These are phyloP conservation scores for Myotis brandtii DNA, from an alignment of 2,113 vertebrate genomes.

Conservation along the genomic window DNA sequence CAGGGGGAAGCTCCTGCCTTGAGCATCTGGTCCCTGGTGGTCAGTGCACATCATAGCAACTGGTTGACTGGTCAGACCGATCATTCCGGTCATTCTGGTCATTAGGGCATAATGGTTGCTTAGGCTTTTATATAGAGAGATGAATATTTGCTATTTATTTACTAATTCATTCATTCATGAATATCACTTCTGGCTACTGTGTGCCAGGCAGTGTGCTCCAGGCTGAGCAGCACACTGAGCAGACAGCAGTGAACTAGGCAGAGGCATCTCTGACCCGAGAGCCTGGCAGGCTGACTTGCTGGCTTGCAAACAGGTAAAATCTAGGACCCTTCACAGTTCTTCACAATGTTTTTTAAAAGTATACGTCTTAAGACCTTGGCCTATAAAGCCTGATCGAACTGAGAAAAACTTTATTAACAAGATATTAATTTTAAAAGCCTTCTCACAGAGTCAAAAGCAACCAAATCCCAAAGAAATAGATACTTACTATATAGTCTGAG, in stretches of 20 bases:
- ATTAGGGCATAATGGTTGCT: no score
- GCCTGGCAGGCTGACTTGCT: not conserved
- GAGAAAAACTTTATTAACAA: not conserved
- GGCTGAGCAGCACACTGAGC: not conserved
- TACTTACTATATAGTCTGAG: not conserved
- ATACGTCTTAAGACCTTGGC: not conserved
- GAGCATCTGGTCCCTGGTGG: no score
- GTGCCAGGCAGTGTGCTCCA: not conserved
- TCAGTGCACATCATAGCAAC: no score
- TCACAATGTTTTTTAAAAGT: not conserved
- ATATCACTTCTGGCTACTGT: not conserved
- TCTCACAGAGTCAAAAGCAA: not conserved
- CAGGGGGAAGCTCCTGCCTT: no score
- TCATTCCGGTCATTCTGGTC: no score
- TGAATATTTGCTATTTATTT: not conserved
- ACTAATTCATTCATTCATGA: not conserved
- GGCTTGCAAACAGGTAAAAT: not conserved
- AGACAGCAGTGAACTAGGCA: not conserved
- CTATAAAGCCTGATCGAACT: not conserved
- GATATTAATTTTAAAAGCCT: not conserved
- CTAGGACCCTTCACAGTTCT: not conserved
- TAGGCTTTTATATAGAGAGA: no score
- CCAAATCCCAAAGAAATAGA: not conserved
- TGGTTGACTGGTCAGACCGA: no score
- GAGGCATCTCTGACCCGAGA: accelerated